Percentiles rank a stretch among this genome's conserved stretches.
Conservation (phyloP, 1,140 invertebrate species). For the Tetragnatha versicolor region DNA sequence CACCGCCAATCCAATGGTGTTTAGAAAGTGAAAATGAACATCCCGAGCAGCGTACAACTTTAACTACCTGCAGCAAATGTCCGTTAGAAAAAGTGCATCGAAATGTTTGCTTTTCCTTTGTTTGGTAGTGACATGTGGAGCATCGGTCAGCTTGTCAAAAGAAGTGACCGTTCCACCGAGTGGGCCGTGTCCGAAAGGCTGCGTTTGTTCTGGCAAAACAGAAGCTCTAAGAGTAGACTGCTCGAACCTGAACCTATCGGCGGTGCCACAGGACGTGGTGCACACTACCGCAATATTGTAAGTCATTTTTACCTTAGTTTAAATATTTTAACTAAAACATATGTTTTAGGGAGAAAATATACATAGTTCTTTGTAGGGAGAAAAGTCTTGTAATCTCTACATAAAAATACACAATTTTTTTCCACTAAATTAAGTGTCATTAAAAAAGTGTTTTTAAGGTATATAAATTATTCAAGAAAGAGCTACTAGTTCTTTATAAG, state of each 20-base stretch:
- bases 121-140: slow-evolving; percentile 1
- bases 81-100: background rate
- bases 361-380: too few relatives aligned
- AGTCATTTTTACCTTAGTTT: slow-evolving; percentile 14
- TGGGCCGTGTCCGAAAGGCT: slow-evolving; percentile 21
- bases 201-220: slow-evolving; percentile 36
- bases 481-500: too few relatives aligned
- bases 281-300: slow-evolving; percentile 24
- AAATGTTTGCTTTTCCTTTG: slow-evolving; percentile 22
- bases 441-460: too few relatives aligned
- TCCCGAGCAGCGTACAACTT: background rate
- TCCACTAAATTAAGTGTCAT: too few relatives aligned
- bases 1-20: background rate
- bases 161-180: background rate
- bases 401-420: too few relatives aligned
- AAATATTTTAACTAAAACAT: background rate
- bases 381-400: too few relatives aligned
- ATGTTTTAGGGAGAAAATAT: background rate
- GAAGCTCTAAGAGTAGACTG: slow-evolving; percentile 44
- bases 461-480: too few relatives aligned
- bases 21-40: background rate
- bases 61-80: slow-evolving; percentile 4
- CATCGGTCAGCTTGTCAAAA: background rate
- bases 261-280: slow-evolving; percentile 26
- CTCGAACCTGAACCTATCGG: slow-evolving; percentile 41